Conservation (phyloP, 2,888 invertebrate species). For the Panzeria rudis region DNA sequence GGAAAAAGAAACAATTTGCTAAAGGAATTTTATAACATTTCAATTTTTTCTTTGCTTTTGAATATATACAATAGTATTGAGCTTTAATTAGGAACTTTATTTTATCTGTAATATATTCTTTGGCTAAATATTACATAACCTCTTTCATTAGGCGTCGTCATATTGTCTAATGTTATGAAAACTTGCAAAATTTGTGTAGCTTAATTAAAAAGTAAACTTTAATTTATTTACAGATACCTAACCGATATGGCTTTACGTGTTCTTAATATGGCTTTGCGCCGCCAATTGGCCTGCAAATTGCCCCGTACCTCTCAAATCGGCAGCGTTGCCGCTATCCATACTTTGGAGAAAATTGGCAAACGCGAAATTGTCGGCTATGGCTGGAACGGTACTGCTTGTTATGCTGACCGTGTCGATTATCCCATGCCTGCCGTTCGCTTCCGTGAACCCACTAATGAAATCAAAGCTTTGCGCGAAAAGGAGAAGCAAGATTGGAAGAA, state of each 20-base stretch:
- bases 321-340: constrained; percentile 81
- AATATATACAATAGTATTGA: too few relatives aligned
- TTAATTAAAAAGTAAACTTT: neutral
- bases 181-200: neutral
- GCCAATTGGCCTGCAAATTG: constrained; percentile 77
- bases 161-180: neutral
- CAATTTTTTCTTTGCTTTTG: too few relatives aligned
- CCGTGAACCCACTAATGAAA: constrained; percentile 90
- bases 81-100: too few relatives aligned
- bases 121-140: constrained; percentile 60
- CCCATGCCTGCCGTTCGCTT: constrained; percentile 96
- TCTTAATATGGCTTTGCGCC: constrained; percentile 78
- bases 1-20: too few relatives aligned
- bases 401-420: constrained; percentile 90
- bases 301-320: constrained; percentile 77
- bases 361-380: constrained; percentile 96
- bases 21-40: too few relatives aligned
- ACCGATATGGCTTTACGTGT: constrained; percentile 80
- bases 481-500: constrained; percentile 99
- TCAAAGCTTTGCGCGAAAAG: constrained; percentile 92
- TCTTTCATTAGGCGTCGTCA: constrained; percentile 3
- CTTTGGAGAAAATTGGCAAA: constrained; percentile 87
- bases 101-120: neutral
- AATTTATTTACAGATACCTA: constrained; percentile 35
- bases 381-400: constrained; percentile 91